phyloP scores from a whole-genome alignment of 2,888 invertebrate genomes.

The Fragum sueziense region DNA sequence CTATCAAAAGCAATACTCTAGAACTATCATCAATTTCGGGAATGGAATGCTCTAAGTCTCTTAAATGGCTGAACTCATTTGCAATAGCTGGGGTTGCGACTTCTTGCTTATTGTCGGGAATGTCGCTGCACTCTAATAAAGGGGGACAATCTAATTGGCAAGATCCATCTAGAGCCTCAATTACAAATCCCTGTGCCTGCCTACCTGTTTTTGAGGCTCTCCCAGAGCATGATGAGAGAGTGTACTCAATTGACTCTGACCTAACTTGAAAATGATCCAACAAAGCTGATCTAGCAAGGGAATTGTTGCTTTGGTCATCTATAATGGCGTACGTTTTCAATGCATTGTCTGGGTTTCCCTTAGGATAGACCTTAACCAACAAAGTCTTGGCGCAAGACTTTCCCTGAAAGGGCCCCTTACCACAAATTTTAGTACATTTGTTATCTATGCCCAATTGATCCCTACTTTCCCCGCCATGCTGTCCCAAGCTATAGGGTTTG shows the following conservation, averaged over 20 bases:
- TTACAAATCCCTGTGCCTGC: constrained; percentile 23
- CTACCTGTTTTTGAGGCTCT: constrained; percentile 23
- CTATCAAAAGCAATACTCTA: constrained; percentile 17
- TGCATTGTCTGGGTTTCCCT: not conserved
- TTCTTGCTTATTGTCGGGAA: constrained; percentile 35
- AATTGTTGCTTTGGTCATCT: constrained; percentile 6
- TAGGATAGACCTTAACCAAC: not conserved
- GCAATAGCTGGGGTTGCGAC: constrained; percentile 45
- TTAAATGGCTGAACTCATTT: constrained; percentile 20
- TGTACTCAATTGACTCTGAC: constrained; percentile 22
- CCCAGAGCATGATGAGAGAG: constrained; percentile 48
- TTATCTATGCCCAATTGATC: not conserved
- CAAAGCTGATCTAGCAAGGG: constrained; percentile 37
- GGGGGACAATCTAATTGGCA: constrained; percentile 10
- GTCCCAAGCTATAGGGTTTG: too few relatives aligned
- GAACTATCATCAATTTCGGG: not conserved
- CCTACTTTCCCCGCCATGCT: constrained; percentile 4
- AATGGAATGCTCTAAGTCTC: constrained; percentile 4
- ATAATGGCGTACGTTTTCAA: not conserved
- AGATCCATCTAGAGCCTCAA: constrained; percentile 32
- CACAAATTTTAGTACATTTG: constrained; percentile 12
- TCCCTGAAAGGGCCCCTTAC: not conserved
- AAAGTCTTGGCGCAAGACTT: constrained; percentile 14
- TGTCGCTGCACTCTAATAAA: constrained; percentile 41
- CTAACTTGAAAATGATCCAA: constrained; percentile 33